Evolutionary conservation across 1,140 invertebrate species (phyloP).

Genomic region (Rhopalosiphum padi): DNA sequence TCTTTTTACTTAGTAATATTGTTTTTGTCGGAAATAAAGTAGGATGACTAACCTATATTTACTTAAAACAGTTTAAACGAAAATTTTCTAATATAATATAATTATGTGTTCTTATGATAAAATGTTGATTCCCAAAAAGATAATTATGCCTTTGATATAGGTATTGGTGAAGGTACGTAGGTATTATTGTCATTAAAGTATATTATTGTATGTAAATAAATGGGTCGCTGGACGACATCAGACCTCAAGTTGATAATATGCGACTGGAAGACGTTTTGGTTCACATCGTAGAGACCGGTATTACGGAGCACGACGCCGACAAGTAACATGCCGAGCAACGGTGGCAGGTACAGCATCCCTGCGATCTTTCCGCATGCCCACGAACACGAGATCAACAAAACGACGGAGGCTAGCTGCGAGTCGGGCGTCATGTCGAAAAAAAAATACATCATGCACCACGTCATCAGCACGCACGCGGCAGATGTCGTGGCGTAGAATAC

Average conservation of each 20-base stretch:
- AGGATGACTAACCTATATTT: too few relatives aligned
- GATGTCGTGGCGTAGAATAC: neutral
- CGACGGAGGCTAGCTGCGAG: conserved; percentile 79
- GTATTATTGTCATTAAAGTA: neutral
- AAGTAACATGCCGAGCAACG: conserved; percentile 61
- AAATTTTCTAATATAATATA: too few relatives aligned
- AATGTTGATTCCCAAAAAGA: neutral
- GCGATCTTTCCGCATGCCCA: conserved; percentile 57
- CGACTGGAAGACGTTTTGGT: conserved; percentile 58
- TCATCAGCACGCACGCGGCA: conserved; percentile 11
- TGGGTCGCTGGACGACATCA: neutral
- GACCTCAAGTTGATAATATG: conserved; percentile 59
- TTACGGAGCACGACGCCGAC: conserved; percentile 60
- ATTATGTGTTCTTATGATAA: neutral
- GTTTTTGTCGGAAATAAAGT: too few relatives aligned
- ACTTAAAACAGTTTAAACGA: too few relatives aligned
- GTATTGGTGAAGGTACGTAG: neutral
- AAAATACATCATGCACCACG: conserved; percentile 65
- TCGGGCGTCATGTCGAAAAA: conserved; percentile 77
- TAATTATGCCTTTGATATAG: neutral
- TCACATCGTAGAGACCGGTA: conserved; percentile 58
- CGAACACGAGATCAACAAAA: conserved; percentile 64
- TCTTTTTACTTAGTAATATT: too few relatives aligned
- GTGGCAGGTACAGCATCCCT: conserved; percentile 57
- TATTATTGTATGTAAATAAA: neutral